These are phyloP conservation scores for Drosophila mulleri DNA, from an alignment of 2,888 invertebrate species.

Conservation along the genomic window DNA sequence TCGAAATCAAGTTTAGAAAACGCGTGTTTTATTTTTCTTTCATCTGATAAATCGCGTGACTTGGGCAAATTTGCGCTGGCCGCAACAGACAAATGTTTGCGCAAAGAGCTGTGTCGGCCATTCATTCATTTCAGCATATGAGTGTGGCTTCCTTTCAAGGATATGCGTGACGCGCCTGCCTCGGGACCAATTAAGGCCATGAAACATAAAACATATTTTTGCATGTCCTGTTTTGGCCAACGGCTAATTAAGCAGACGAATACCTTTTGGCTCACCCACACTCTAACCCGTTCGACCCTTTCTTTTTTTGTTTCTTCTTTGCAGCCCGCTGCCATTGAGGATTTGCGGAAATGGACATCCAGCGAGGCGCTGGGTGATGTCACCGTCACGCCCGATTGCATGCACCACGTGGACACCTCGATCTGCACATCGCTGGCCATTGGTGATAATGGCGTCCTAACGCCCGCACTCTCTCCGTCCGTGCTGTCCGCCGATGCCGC, in stretches of 20 bases:
- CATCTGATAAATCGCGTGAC: constrained; percentile 60
- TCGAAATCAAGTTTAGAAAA: constrained; percentile 29
- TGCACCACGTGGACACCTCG: constrained; percentile 87
- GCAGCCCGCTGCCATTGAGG: constrained; percentile 92
- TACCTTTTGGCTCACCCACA: constrained; percentile 17
- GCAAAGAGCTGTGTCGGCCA: constrained; percentile 51
- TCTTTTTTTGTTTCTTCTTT: constrained; percentile 1
- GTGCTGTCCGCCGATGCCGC: constrained; percentile 84
- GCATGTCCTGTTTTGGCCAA: constrained; percentile 63
- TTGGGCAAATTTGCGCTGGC: constrained; percentile 49
- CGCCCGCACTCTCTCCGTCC: constrained; percentile 85
- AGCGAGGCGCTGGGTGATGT: constrained; percentile 89
- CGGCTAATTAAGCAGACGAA: constrained; percentile 55
- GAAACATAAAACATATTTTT: constrained; percentile 44
- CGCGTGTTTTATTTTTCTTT: constrained; percentile 24
- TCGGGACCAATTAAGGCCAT: constrained; percentile 58
- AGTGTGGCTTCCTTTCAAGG: constrained; percentile 17
- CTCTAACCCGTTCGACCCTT: constrained; percentile 7
- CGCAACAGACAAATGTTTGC: constrained; percentile 68
- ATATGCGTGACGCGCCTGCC: constrained; percentile 60
- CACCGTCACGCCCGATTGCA: constrained; percentile 92
- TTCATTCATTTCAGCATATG: constrained; percentile 51
- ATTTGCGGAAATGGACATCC: constrained; percentile 94
- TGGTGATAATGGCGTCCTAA: constrained; percentile 83
- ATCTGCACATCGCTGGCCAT: constrained; percentile 86